Evolutionary conservation across 1,140 invertebrate species (phyloP), one percentile per base, ranked within the genome.

Genomic region (Philotrypesis tridentata): DNA sequence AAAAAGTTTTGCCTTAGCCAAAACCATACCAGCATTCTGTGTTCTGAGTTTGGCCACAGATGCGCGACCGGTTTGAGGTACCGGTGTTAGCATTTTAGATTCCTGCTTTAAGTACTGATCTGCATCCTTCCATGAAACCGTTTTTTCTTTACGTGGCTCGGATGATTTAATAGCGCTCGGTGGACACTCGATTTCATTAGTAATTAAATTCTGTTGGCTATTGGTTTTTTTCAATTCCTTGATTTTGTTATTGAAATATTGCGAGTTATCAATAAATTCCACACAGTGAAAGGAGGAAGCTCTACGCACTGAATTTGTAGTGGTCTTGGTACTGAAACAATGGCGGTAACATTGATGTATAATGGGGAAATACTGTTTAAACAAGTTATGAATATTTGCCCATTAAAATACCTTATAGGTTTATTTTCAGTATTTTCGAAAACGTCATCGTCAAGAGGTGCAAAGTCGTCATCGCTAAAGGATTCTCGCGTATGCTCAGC

Each of bases 1-100:
- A 85, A 95, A 95, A 7, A 95, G 87, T 85, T 93, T 94, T 0
- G 94, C 94, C 89, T 94, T 95, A 0, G 93, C 94, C 43, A 94
- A 84, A 0, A 95, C 95, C 94, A 95, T 95, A 8, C 94, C 95
- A 12, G 94, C 94, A 86, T 95, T 95, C 88, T 94, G 93, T 43
- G 91, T 92, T 55, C 94, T 89, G 8, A 95, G 85, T 86, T 94
- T 93, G 0, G 93, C 93, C 7, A 95, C 91, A 0, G 94, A 95
- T 1, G 93, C 92, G 68, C 95, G 90, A 2, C 94, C 93, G 17
- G 91, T 93, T 48, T 91, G 89, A 23, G 87, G 84, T 60, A 88
- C 82, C 17, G 89, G 84, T 1, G 87, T 87, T 4, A 77, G 74
- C 3, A 40, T 84, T 67, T 83, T 84, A 0, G 81, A 82, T 40